A percentile compares a stretch with the other conserved stretches of the same genome.
phyloP scores from a whole-genome alignment of 1,140 invertebrate species.

The Magallana angulata region DNA sequence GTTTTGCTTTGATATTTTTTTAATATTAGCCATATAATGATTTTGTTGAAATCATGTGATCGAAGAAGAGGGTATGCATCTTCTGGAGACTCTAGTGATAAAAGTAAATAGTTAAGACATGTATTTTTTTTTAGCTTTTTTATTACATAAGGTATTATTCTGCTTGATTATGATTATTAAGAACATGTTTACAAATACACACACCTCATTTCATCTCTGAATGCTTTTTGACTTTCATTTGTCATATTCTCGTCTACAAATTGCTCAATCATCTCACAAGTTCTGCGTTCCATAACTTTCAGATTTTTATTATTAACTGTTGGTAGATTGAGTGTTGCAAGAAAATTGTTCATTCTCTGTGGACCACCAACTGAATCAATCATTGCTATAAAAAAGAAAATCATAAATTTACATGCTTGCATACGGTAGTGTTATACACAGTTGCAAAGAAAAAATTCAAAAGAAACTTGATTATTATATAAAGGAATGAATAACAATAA shows the following conservation, averaged over 20 bases:
- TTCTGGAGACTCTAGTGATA: too few species aligned
- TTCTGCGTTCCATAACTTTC: slow-evolving; percentile 27
- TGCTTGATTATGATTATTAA: too few species aligned
- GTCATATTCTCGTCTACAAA: slow-evolving; percentile 17
- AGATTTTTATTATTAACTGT: slow-evolving; percentile 27
- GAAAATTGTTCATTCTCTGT: slow-evolving; percentile 40
- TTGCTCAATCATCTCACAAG: slow-evolving; percentile 27
- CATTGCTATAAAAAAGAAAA: slow-evolving; percentile 34
- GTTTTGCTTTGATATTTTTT: too few species aligned
- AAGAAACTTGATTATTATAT: background rate
- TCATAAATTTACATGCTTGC: background rate
- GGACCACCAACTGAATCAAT: slow-evolving; percentile 37
- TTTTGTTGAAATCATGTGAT: too few species aligned
- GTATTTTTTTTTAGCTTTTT: too few species aligned
- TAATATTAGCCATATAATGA: too few species aligned
- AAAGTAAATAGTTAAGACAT: too few species aligned
- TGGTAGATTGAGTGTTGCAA: slow-evolving; percentile 3
- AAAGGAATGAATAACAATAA: background rate
- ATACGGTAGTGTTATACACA: background rate
- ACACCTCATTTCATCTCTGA: slow-evolving; percentile 7
- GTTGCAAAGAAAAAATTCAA: background rate
- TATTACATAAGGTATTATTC: too few species aligned
- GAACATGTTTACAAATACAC: background rate
- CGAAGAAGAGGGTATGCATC: too few species aligned
- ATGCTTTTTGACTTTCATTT: background rate